Conservation (phyloP, 2,113 vertebrate genomes). For the Nycticebus coucang region DNA sequence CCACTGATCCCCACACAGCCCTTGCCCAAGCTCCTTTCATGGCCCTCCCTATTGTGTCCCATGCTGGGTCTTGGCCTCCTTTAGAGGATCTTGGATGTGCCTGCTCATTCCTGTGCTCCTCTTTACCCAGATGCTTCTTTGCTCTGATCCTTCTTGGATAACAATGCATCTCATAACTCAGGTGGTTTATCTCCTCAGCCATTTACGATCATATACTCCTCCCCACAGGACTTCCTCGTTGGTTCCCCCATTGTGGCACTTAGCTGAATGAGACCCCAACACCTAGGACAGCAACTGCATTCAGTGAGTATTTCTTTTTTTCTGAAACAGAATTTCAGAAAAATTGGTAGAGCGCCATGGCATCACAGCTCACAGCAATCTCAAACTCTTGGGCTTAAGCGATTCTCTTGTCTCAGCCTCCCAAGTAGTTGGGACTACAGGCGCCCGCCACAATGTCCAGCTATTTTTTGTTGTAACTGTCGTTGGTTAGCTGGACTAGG, state of each 20-base stretch:
- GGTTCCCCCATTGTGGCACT: neutral
- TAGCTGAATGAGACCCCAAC: neutral
- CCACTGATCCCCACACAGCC: neutral
- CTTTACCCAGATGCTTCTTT: neutral
- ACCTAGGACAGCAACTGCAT: neutral
- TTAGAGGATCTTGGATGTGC: neutral
- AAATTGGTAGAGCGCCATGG: too few species aligned
- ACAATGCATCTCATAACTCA: neutral
- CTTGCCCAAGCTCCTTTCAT: neutral
- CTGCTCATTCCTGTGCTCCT: neutral
- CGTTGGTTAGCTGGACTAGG: too few species aligned
- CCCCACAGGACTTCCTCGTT: neutral
- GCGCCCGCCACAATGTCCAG: too few species aligned
- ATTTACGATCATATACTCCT: neutral
- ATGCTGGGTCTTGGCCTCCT: too few species aligned
- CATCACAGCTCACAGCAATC: too few species aligned
- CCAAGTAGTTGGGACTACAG: too few species aligned
- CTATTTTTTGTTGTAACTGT: too few species aligned
- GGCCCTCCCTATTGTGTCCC: neutral
- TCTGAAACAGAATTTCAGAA: too few species aligned
- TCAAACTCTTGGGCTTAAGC: too few species aligned
- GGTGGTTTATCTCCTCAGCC: neutral
- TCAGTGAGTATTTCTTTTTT: too few species aligned
- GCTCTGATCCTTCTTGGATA: neutral
- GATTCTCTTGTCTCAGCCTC: too few species aligned